Evolutionary conservation across 2,888 invertebrate species (phyloP).

Genomic region (Epistrophe grossulariae): DNA sequence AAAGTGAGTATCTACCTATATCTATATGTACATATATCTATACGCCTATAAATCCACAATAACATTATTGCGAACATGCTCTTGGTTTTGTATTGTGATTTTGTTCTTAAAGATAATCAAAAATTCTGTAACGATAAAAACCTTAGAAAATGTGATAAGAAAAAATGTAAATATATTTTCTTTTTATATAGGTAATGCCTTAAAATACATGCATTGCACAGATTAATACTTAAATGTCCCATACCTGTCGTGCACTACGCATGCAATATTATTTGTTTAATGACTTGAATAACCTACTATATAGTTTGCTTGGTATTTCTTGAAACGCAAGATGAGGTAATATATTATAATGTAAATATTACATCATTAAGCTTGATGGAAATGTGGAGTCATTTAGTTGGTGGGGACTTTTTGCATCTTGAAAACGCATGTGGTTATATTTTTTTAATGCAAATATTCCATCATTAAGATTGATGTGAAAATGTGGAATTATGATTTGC

Average conservation of each 20-base stretch:
- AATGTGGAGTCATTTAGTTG: not conserved
- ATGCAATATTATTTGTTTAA: constrained; percentile 4
- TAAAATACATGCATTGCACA: not conserved
- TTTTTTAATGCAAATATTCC: too few relatives aligned
- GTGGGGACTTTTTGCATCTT: not conserved
- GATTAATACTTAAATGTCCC: not conserved
- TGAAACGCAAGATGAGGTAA: not conserved
- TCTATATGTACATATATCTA: too few relatives aligned
- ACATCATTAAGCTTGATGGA: not conserved
- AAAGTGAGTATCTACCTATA: not conserved
- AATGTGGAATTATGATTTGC: too few relatives aligned
- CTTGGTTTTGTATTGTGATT: not conserved
- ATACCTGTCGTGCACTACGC: constrained; percentile 25
- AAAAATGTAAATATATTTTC: not conserved
- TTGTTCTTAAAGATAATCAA: constrained; percentile 46
- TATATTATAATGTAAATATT: not conserved
- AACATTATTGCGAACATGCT: constrained; percentile 20
- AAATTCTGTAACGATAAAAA: constrained; percentile 44
- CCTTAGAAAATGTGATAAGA: too few relatives aligned
- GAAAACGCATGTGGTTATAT: too few relatives aligned
- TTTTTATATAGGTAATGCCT: not conserved
- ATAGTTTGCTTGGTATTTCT: not conserved
- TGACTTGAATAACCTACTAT: constrained; percentile 9
- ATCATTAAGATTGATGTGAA: too few relatives aligned
- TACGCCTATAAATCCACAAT: constrained; percentile 1